phyloP scores from a whole-genome alignment of 2,888 invertebrate species.

The Micoletzkya japonica region DNA sequence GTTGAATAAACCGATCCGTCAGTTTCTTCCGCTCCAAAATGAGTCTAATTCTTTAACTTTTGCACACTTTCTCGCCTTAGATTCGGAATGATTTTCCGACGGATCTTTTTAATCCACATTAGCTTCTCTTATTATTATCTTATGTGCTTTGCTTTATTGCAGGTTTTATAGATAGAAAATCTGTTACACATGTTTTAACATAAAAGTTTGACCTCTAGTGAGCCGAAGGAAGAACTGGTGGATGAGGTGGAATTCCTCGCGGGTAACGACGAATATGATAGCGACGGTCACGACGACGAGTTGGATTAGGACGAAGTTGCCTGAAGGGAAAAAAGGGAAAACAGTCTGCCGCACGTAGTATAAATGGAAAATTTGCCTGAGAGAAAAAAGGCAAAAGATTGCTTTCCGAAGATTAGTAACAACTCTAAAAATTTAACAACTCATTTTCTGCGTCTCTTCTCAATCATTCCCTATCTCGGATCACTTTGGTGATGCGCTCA shows the following conservation, averaged over 20 bases:
- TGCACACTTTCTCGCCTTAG: too few relatives aligned
- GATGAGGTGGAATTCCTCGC: not conserved
- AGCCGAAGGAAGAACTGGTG: not conserved
- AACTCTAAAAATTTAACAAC: not conserved
- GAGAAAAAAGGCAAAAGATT: not conserved
- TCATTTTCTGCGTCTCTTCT: too few relatives aligned
- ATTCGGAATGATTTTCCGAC: too few relatives aligned
- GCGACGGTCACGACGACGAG: conserved; percentile 6
- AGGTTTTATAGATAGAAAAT: not conserved
- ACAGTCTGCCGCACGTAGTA: too few relatives aligned
- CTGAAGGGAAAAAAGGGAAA: not conserved
- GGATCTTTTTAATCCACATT: too few relatives aligned
- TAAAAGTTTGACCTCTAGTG: not conserved
- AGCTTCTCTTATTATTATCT: too few relatives aligned
- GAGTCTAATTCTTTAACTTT: too few relatives aligned
- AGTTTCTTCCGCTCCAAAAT: too few relatives aligned
- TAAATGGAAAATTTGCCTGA: not conserved
- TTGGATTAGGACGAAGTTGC: conserved; percentile 4
- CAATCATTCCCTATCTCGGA: too few relatives aligned
- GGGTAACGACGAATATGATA: not conserved
- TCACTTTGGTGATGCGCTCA: not conserved
- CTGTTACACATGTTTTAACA: not conserved
- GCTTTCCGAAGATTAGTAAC: not conserved
- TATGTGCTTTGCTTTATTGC: too few relatives aligned
- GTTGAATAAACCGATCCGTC: too few relatives aligned